Evolutionary conservation across 2,797 vertebrate genomes (phyloP), one percentile per base, ranked within the genome.

Genomic region (Leptodactylus fallax): DNA sequence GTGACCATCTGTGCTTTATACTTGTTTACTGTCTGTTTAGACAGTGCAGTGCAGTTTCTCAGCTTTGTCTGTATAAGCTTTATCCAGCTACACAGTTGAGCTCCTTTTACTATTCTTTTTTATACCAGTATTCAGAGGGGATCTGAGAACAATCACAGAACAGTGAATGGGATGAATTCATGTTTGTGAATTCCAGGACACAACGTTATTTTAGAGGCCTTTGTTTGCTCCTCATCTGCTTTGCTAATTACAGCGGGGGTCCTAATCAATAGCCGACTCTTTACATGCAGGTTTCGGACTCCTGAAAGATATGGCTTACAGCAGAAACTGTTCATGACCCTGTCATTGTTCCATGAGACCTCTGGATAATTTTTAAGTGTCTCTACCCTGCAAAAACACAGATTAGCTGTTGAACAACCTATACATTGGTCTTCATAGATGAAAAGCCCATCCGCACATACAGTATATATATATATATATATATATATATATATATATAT

Each of bases 201-300:
- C 81, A 87, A 77, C 12, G 63, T 84, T 84, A 84, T 79, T 88
- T 87, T 83, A 79, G 80, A 71, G 14, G 49, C 81, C 36, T 87
- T 83, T 87, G 69, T 87, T 77, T 78, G 27, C 58, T 5, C 23
- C 80, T 74, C 72, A 78, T 87, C 60, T 83, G 71, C 72, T 77
- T 82, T 87, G 79, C 27, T 74, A 61, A 71, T 87, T 74, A 47
- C 80, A n/a, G 71, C 56, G 65, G 72, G 60, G 80, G 51, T 77
- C 72, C 16, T 49, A 47, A 47, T 8, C 17, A 49, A 21, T 53
- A n/a, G 23, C 72, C 21, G 14, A 17, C 49, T 53, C 12, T 77
- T 53, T 10, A 77, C 47, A 9, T 12, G 13, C 45, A 77, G 45
- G 72, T 77, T 77, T 77, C 72, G n/a, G 72, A 77, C 72, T 77